Evolutionary conservation across 2,113 vertebrate genomes (phyloP).

Genomic region (Plectropomus leopardus): DNA sequence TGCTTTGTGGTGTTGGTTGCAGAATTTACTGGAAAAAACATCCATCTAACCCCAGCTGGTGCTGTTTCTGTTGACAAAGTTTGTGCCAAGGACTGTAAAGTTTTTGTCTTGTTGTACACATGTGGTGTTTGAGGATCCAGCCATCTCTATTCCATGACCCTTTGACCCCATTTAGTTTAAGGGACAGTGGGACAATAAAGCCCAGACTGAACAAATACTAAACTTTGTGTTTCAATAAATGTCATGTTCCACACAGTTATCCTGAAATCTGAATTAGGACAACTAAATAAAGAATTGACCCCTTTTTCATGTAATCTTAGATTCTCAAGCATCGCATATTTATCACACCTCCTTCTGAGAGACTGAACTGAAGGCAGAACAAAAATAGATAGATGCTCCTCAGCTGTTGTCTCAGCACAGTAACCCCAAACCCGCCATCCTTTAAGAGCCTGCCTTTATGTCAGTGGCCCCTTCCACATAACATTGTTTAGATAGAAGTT

Average conservation of each 20-base stretch:
- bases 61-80: not conserved
- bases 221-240: not conserved
- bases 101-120: not conserved
- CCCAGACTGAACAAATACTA: not conserved
- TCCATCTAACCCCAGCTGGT: not conserved
- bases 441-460: constrained; percentile 5
- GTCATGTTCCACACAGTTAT: not conserved
- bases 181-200: not conserved
- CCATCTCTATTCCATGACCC: not conserved
- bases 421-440: constrained; percentile 11
- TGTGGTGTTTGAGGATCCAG: not conserved
- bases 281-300: constrained; percentile 17
- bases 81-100: not conserved
- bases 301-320: constrained; percentile 19
- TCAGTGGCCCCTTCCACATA: not conserved
- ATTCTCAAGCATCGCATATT: constrained; percentile 33
- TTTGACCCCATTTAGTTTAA: not conserved
- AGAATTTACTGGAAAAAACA: not conserved
- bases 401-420: constrained; percentile 72
- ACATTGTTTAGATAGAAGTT: not conserved
- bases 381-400: constrained; percentile 71
- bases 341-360: constrained; percentile 55
- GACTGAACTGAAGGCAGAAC: constrained; percentile 49
- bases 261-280: constrained; percentile 9
- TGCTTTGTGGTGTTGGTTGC: not conserved